phyloP scores from a whole-genome alignment of 2,113 vertebrate genomes.

The Chamaetylas fuelleborni region DNA sequence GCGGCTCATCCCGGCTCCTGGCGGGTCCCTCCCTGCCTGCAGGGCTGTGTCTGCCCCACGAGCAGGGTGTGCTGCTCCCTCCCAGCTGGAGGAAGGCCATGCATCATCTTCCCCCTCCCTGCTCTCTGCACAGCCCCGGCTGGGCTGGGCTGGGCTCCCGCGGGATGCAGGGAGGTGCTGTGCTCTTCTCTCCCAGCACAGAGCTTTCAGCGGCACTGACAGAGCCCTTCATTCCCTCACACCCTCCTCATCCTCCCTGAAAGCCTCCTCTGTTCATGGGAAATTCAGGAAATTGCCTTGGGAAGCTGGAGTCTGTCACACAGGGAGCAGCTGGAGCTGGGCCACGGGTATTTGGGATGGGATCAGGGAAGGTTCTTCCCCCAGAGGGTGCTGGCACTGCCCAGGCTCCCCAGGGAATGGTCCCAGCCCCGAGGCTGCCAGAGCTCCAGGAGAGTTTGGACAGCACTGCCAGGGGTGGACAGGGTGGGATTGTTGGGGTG shows the following conservation, averaged over 20 bases:
- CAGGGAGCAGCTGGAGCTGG: fast-evolving
- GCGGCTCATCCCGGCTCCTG: background rate
- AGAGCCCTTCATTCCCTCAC: background rate
- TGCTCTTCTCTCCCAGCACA: background rate
- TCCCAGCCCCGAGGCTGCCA: background rate
- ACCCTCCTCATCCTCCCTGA: background rate
- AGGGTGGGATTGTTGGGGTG: background rate
- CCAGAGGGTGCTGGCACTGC: background rate
- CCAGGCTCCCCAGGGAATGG: background rate
- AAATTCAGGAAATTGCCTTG: background rate
- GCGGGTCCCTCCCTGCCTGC: background rate
- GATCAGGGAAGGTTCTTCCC: fast-evolving
- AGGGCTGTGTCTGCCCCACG: background rate
- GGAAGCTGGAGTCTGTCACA: background rate
- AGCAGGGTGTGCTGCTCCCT: too few species aligned
- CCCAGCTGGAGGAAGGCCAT: too few species aligned
- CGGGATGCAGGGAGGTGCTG: too few species aligned
- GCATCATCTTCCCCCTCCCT: background rate
- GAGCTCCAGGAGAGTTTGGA: background rate
- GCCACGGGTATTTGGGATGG: background rate
- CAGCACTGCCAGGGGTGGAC: background rate
- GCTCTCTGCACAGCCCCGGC: background rate
- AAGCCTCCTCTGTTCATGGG: background rate
- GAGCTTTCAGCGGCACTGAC: background rate
- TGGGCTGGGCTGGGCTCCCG: background rate